phyloP scores from a whole-genome alignment of 2,888 invertebrate species.

The Lasiommata megera region DNA sequence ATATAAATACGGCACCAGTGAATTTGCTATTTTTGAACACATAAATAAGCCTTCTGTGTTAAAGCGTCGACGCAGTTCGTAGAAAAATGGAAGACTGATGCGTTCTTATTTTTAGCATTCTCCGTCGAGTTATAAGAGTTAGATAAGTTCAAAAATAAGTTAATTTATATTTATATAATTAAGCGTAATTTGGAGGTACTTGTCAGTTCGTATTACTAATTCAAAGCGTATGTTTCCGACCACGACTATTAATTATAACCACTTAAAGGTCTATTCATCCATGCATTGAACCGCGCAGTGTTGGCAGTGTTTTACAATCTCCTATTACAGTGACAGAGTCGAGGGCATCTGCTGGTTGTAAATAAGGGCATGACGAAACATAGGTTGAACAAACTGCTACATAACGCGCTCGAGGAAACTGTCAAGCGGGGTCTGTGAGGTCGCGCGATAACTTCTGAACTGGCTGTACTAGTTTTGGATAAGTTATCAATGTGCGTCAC shows the following conservation, averaged over 20 bases:
- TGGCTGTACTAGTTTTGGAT: slow-evolving; percentile 68
- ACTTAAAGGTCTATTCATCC: no score
- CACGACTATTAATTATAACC: no score
- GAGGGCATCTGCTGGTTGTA: slow-evolving; percentile 44
- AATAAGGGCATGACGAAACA: slow-evolving; percentile 61
- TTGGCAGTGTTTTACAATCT: neutral
- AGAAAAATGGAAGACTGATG: slow-evolving; percentile 19
- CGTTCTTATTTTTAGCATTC: slow-evolving; percentile 35
- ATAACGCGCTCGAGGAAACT: slow-evolving; percentile 53
- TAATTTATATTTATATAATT: no score
- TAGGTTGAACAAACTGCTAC: slow-evolving; percentile 73
- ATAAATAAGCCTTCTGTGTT: neutral
- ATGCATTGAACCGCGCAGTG: neutral
- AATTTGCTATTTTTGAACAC: neutral
- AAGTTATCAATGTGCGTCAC: slow-evolving; percentile 76
- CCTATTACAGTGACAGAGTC: slow-evolving; percentile 5
- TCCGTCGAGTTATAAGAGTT: slow-evolving; percentile 35
- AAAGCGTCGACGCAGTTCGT: neutral
- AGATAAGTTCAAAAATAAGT: no score
- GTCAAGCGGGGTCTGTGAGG: slow-evolving; percentile 50
- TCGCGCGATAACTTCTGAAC: slow-evolving; percentile 65
- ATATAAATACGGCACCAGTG: no score
- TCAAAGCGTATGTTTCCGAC: no score
- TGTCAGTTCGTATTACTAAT: no score
- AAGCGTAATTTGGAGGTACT: no score